Conservation (phyloP, 2,797 vertebrate genomes). For the Phylloscopus collybita region DNA sequence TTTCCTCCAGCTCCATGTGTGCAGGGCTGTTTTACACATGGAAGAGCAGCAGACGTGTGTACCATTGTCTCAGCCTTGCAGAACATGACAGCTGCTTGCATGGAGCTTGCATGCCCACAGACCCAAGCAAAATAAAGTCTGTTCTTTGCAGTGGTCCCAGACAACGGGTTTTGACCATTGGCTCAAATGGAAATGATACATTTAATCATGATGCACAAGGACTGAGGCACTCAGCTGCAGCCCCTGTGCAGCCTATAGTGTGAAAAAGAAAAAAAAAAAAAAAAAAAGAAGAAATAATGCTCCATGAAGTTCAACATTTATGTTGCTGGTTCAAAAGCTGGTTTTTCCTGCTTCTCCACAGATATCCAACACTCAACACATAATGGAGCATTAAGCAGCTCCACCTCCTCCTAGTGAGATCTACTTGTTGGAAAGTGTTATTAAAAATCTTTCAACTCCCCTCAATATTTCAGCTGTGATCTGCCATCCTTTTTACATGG, state of each 20-base stretch:
- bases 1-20: background rate
- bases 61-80: background rate
- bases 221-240: background rate
- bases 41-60: background rate
- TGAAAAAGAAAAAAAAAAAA: background rate
- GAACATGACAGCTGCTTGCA: background rate
- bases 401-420: background rate
- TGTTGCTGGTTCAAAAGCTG: background rate
- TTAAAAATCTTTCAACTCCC: background rate
- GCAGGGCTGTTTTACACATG: background rate
- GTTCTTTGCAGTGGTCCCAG: background rate
- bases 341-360: background rate
- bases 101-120: background rate
- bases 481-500: background rate
- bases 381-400: background rate
- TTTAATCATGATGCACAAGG: background rate
- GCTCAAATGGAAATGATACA: background rate
- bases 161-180: background rate
- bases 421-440: background rate
- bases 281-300: background rate
- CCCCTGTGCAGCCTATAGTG: too few species aligned
- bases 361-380: background rate
- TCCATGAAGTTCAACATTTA: background rate
- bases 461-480: background rate
- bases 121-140: background rate